Conservation (phyloP, 2,113 vertebrate species). For the Phalacrocorax brasilianus region DNA sequence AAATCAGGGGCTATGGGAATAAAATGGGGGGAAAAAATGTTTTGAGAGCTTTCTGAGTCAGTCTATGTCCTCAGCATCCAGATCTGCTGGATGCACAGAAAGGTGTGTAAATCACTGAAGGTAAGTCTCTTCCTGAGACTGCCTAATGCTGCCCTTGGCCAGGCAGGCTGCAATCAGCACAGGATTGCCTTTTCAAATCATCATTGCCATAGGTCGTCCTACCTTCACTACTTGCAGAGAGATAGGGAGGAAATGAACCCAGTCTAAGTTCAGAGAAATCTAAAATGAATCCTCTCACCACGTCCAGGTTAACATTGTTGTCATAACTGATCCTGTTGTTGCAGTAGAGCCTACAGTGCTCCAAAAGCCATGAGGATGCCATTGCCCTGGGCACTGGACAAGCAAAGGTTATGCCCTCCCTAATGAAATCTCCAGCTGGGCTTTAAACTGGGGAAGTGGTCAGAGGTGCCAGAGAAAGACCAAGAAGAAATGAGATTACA, state of each 20-base stretch:
- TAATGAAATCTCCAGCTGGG: not conserved
- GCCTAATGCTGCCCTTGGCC: not conserved
- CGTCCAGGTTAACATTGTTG: not conserved
- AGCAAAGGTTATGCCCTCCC: not conserved
- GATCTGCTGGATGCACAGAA: not conserved
- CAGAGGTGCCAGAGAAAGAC: not conserved
- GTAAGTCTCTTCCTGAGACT: not conserved
- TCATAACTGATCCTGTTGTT: not conserved
- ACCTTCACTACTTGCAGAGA: not conserved
- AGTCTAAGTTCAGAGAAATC: not conserved
- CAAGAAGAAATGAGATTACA: not conserved
- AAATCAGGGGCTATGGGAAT: not conserved
- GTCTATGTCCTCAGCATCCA: not conserved
- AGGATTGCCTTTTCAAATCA: not conserved
- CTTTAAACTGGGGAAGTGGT: not conserved
- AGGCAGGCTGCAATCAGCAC: not conserved
- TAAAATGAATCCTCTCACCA: not conserved
- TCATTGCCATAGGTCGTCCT: not conserved
- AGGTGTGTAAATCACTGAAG: not conserved
- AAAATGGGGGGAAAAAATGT: not conserved
- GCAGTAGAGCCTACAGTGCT: not conserved
- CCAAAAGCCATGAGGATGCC: not conserved
- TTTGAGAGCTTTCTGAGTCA: not conserved
- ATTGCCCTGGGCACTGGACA: not conserved
- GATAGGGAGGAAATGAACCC: not conserved